Evolutionary conservation across 2,888 invertebrate species (phyloP).

Genomic region (Lumbricus terrestris): DNA sequence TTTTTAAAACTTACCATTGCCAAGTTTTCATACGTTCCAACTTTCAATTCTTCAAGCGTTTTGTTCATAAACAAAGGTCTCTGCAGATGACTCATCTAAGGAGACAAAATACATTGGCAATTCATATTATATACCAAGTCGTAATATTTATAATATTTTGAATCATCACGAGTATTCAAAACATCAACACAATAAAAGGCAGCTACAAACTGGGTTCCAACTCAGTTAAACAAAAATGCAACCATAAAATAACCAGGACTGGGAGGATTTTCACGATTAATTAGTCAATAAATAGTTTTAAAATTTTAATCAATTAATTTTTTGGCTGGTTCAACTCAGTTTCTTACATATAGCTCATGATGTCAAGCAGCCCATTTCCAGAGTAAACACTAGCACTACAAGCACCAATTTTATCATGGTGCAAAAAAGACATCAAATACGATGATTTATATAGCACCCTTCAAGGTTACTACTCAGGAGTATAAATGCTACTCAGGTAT

Average conservation of each 20-base stretch:
- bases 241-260: neutral
- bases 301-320: too few species aligned
- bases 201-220: neutral
- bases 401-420: neutral
- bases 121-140: too few species aligned
- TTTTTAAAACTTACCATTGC: neutral
- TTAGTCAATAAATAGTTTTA: too few species aligned
- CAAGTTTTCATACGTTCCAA: conserved; percentile 12
- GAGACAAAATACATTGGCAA: neutral
- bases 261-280: too few species aligned
- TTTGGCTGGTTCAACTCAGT: too few species aligned
- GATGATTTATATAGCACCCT: neutral
- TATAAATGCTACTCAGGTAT: too few species aligned
- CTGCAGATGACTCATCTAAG: neutral
- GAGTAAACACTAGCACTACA: neutral
- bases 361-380: too few species aligned
- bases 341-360: too few species aligned
- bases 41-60: neutral
- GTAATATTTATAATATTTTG: neutral
- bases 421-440: neutral
- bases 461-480: too few species aligned
- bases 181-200: neutral
- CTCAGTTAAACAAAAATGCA: neutral
- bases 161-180: neutral
- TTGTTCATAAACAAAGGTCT: conserved; percentile 12